A percentile compares a stretch with the other conserved stretches of the same genome.
Evolutionary conservation across 2,113 vertebrate genomes (phyloP).

Genomic region (Pluvianellus socialis): DNA sequence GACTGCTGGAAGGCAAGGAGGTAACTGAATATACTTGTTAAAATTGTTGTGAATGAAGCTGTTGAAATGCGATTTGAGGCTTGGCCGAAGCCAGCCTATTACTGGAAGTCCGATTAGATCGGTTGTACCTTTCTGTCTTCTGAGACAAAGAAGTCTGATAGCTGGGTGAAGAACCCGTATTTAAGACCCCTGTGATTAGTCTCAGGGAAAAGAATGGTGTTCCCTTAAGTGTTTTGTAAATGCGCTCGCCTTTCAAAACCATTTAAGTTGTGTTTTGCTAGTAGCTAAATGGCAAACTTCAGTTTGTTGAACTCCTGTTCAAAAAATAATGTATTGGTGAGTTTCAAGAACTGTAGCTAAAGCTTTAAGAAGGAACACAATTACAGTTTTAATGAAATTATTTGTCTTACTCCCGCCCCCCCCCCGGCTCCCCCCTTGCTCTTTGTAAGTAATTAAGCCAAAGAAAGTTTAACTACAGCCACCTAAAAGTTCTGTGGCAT

Average conservation of each 20-base stretch:
- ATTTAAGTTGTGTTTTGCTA: background rate
- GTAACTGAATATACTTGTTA: background rate
- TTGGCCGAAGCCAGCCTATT: background rate
- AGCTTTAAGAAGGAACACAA: background rate
- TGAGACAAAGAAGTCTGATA: background rate
- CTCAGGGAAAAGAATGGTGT: background rate
- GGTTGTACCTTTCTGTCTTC: background rate
- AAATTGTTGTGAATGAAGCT: background rate
- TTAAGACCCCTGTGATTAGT: background rate
- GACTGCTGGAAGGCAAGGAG: background rate
- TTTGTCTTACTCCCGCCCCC: background rate
- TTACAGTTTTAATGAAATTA: background rate
- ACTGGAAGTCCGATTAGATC: background rate
- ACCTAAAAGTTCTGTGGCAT: background rate
- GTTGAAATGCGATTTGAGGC: constrained; percentile 2
- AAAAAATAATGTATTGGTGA: background rate
- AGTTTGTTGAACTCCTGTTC: background rate
- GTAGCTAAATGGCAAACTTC: background rate
- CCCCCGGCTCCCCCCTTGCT: too few species aligned
- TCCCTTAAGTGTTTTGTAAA: background rate
- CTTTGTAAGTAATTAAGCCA: background rate
- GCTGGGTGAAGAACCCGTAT: background rate
- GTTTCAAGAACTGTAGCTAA: background rate
- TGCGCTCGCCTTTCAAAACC: background rate
- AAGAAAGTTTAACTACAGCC: background rate